Base-by-base conservation (phyloP, 2,797 vertebrate species). In the Rhinichthys osculus region DNA sequence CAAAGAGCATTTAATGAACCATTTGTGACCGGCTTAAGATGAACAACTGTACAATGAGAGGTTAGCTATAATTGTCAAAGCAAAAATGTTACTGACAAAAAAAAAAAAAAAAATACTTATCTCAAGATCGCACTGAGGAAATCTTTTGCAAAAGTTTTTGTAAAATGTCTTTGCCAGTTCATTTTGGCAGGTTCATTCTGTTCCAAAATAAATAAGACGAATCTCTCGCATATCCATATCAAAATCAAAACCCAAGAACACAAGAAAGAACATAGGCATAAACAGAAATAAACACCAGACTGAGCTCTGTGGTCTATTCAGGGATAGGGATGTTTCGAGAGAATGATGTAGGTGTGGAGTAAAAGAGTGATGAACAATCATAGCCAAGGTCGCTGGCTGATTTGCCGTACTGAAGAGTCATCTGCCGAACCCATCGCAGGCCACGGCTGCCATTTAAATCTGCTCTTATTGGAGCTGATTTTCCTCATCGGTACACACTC, bases 381-480 rank as follows among this genome's bases (percentile, higher is more conserved):
- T 86, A 84, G 78, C 72, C 88, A 91, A 91, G 90, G 90, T 90
- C 88, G 76, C 14, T 27, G 47, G 82, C 88, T 86, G 86, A 89
- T 83, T 90, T 85, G 78, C 81, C 67, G 47, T 71, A 54, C 82
- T 84, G 74, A 83, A 84, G 83, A 87, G 72, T 85, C 83, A 84
- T 85, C 86, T 76, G 88, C 82, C n/a, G 77, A 87, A 74, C 73
- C 82, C 74, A 88, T 90, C 87, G 86, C 62, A 72, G 83, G 85
- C 82, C 89, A 88, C 54, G 76, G 85, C 71, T 86, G 79, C 84
- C 86, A 90, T 91, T 89, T 88, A 89, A 89, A 89, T 91, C 87
- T 82, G 86, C 82, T 84, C 85, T 88, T 87, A 91, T 89, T 89
- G 87, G 81, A 86, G 88, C 86, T 88, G 89, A 91, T 88, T 89